Evolutionary conservation across 2,888 invertebrate genomes (phyloP).

Genomic region (Glyphotaelius pellucidus): DNA sequence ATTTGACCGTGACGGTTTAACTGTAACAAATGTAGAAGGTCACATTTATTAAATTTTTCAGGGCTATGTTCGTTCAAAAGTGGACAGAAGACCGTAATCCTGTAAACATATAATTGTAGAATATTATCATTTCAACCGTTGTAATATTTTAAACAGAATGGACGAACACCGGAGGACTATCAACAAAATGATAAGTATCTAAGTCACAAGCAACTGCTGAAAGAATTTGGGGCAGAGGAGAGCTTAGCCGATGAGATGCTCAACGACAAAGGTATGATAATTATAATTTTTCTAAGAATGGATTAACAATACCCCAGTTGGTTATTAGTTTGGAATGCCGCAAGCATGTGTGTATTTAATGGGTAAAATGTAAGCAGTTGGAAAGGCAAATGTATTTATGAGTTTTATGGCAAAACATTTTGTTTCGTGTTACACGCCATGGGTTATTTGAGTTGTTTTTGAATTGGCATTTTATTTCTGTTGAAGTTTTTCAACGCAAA

Average conservation of each 20-base stretch:
- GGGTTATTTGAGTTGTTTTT: conserved; percentile 15
- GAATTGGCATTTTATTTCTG: conserved; percentile 28
- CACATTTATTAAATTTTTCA: too few relatives aligned
- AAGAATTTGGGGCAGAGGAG: conserved; percentile 84
- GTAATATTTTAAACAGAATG: conserved; percentile 77
- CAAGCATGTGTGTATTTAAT: background rate
- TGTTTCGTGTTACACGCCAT: conserved; percentile 56
- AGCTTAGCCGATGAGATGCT: conserved; percentile 83
- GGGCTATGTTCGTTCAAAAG: background rate
- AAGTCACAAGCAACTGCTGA: conserved; percentile 82
- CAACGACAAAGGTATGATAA: conserved; percentile 85
- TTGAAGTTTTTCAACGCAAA: conserved; percentile 50
- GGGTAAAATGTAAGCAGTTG: background rate
- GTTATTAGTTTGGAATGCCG: conserved; percentile 6
- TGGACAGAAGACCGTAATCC: background rate
- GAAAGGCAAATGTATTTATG: conserved; percentile 1
- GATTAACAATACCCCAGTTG: background rate
- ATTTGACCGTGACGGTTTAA: too few relatives aligned
- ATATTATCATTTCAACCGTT: background rate
- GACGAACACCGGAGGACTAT: conserved; percentile 88
- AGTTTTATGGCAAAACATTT: conserved; percentile 50
- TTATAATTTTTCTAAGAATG: conserved; percentile 53
- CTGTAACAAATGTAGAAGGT: too few relatives aligned
- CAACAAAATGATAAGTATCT: conserved; percentile 82
- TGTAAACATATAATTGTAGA: background rate